Evolutionary conservation across 2,797 vertebrate species (phyloP).

Genomic region (Malacoctenus gilli): DNA sequence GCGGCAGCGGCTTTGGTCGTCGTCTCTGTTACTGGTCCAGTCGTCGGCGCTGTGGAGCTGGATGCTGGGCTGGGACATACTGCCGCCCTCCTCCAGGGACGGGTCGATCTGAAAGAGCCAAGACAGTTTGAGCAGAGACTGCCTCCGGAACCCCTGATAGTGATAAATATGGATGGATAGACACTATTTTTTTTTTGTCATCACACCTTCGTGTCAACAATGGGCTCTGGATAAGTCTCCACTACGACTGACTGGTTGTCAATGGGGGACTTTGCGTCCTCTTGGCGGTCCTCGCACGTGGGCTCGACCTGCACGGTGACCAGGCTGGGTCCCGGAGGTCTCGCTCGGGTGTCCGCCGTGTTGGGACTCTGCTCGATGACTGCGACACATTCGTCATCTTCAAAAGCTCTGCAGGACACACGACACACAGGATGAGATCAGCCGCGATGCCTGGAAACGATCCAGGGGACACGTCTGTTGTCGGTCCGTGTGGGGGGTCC

Average conservation of each 20-base stretch:
- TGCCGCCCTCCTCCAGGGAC: conserved; percentile 64
- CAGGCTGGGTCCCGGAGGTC: conserved; percentile 64
- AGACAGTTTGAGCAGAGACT: too few species aligned
- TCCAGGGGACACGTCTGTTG: neutral
- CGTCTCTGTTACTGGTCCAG: conserved; percentile 64
- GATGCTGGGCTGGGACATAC: conserved; percentile 72
- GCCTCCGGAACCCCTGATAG: too few species aligned
- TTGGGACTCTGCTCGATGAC: conserved; percentile 81
- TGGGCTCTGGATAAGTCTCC: conserved; percentile 76
- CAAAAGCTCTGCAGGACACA: conserved; percentile 77
- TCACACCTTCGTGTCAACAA: conserved; percentile 75
- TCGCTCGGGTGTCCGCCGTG: conserved; percentile 70
- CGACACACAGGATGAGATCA: neutral
- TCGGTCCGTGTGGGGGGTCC: neutral
- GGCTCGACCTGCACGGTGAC: conserved; percentile 78
- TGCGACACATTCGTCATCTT: conserved; percentile 80
- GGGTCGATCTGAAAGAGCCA: conserved; percentile 68
- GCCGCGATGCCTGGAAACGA: rapidly evolving
- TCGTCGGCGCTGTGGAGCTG: conserved; percentile 76
- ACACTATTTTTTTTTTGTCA: neutral
- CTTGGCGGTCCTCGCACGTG: conserved; percentile 56
- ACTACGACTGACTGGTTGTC: conserved; percentile 71
- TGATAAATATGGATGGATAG: too few species aligned
- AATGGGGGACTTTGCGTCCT: conserved; percentile 28
- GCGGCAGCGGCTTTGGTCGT: conserved; percentile 58